Conservation (phyloP, 2,888 invertebrate species). For the Andrena bucephala region DNA sequence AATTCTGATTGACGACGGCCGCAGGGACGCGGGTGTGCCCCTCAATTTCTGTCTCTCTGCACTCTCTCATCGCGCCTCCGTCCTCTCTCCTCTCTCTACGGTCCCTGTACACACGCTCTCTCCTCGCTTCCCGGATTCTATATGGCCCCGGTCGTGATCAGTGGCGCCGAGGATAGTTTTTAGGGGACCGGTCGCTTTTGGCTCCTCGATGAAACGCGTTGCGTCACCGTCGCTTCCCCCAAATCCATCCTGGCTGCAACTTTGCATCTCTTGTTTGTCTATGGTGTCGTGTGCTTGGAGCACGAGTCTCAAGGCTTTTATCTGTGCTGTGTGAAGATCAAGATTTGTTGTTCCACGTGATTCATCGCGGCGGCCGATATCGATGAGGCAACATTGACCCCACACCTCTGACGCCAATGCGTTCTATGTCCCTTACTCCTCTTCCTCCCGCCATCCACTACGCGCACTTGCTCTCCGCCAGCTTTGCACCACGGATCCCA, state of each 20-base stretch:
- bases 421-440: constrained; percentile 39
- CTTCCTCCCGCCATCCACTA: constrained; percentile 23
- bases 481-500: constrained; percentile 43
- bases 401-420: constrained; percentile 44
- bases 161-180: constrained; percentile 37
- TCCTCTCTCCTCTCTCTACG: constrained; percentile 29
- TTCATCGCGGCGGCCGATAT: not conserved
- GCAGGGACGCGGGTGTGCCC: constrained; percentile 74
- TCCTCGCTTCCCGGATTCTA: constrained; percentile 51
- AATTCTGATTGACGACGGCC: constrained; percentile 85
- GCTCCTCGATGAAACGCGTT: not conserved
- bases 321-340: not conserved
- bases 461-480: constrained; percentile 55
- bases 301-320: not conserved
- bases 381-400: constrained; percentile 1
- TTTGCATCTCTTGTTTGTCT: not conserved
- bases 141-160: constrained; percentile 30
- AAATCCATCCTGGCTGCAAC: not conserved
- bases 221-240: not conserved
- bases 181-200: not conserved
- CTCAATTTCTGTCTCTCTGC: constrained; percentile 69
- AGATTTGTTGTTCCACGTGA: not conserved
- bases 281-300: too few relatives aligned
- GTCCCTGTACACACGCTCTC: constrained; percentile 47
- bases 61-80: constrained; percentile 43